These are phyloP conservation scores for Micrasema longulum DNA, from an alignment of 1,140 invertebrate species.

Conservation along the genomic window DNA sequence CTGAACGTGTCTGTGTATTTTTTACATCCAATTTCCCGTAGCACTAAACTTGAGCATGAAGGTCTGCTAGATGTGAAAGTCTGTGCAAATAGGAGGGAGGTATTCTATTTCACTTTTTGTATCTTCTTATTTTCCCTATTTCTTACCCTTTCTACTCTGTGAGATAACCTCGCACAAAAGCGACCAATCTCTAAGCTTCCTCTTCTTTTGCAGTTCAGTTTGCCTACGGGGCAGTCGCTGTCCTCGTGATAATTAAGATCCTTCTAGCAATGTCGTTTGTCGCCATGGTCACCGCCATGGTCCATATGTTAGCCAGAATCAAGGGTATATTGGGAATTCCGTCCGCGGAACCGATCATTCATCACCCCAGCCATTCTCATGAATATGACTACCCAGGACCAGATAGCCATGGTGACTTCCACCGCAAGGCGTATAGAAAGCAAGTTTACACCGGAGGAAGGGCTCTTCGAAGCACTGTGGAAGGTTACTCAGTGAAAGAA, in stretches of 20 bases:
- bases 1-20: too few relatives aligned
- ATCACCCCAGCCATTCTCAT: constrained; percentile 37
- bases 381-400: constrained; percentile 36
- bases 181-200: constrained; percentile 1
- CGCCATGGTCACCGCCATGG: constrained; percentile 33
- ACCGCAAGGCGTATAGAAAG: constrained; percentile 8
- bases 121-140: neutral
- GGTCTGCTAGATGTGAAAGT: too few relatives aligned
- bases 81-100: too few relatives aligned
- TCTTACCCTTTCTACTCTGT: neutral
- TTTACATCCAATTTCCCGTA: too few relatives aligned
- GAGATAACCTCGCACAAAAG: constrained; percentile 34
- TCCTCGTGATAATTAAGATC: constrained; percentile 50
- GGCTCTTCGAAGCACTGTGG: neutral
- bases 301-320: constrained; percentile 47
- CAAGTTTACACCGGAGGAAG: constrained; percentile 59
- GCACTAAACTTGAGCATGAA: too few relatives aligned
- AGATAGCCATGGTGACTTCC: neutral
- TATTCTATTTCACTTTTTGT: too few relatives aligned
- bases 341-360: neutral
- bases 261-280: constrained; percentile 44
- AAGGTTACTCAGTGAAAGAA: constrained; percentile 8
- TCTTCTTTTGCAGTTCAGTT: constrained; percentile 39
- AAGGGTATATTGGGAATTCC: constrained; percentile 42
- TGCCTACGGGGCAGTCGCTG: constrained; percentile 23